A percentile compares a stretch with the other conserved stretches of the same genome.
Conservation (phyloP, 37 sponge, comb jelly and placozoan species). For the Halichondria panicea region DNA sequence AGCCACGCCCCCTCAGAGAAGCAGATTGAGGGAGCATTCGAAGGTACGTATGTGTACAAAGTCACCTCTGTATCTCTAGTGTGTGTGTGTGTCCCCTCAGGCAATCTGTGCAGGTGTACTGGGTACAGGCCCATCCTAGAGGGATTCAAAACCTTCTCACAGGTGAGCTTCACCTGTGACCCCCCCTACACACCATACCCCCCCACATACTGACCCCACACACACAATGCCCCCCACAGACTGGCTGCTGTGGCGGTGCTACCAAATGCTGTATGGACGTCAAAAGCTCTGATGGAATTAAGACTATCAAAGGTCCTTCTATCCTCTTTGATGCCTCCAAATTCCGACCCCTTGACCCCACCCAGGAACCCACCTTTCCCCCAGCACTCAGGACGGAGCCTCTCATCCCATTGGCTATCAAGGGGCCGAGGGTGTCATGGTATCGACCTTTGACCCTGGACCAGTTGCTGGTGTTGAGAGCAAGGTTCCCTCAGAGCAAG, state of each 20-base stretch:
- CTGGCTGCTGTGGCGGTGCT: not conserved
- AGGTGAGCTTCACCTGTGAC: constrained; percentile 20
- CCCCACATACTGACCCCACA: too few species aligned
- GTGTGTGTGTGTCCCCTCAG: constrained; percentile 12
- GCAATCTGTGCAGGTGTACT: constrained; percentile 90
- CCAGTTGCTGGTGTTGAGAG: constrained; percentile 69
- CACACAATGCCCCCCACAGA: too few species aligned
- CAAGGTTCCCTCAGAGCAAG: constrained; percentile 43
- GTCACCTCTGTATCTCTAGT: not conserved
- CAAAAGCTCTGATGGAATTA: too few species aligned
- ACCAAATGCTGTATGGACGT: not conserved
- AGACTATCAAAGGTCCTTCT: constrained; percentile 9
- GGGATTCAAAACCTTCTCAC: constrained; percentile 81
- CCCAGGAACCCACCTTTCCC: constrained; percentile 88
- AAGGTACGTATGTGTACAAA: constrained; percentile 38
- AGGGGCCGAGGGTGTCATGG: constrained; percentile 64
- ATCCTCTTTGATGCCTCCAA: constrained; percentile 58
- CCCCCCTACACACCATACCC: too few species aligned
- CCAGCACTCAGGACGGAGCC: constrained; percentile 55
- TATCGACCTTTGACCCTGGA: constrained; percentile 60
- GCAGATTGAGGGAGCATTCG: constrained; percentile 82
- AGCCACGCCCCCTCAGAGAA: constrained; percentile 66
- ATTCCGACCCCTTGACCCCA: constrained; percentile 76
- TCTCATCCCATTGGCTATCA: constrained; percentile 40
- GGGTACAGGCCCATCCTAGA: constrained; percentile 89